A percentile compares a stretch with the other conserved stretches of the same genome.
Conservation (phyloP, 2,888 invertebrate genomes). For the Charanyca ferruginea region DNA sequence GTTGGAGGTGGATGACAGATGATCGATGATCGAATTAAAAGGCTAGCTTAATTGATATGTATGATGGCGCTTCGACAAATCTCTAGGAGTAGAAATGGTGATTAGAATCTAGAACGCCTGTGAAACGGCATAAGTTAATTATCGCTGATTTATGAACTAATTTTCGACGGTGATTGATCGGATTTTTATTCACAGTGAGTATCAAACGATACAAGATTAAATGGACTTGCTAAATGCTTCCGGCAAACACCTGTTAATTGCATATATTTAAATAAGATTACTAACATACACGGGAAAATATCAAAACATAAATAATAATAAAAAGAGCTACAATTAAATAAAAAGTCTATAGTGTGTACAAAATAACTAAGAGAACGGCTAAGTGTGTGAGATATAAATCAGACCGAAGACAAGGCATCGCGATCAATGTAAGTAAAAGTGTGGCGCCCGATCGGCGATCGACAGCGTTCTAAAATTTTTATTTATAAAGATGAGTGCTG, state of each 20-base stretch:
- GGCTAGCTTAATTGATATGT: slow-evolving; percentile 81
- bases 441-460: slow-evolving; percentile 83
- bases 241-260: slow-evolving; percentile 26
- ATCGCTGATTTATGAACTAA: slow-evolving; percentile 59
- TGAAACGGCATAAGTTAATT: slow-evolving; percentile 59
- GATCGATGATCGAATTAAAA: slow-evolving; percentile 85
- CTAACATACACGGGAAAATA: not conserved
- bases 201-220: slow-evolving; percentile 51
- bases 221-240: slow-evolving; percentile 67
- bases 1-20: slow-evolving; percentile 84
- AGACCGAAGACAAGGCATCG: slow-evolving; percentile 77
- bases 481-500: slow-evolving; percentile 81
- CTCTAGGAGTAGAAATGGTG: slow-evolving; percentile 68
- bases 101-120: slow-evolving; percentile 72
- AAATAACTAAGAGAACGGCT: slow-evolving; percentile 67
- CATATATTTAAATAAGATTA: slow-evolving; percentile 18
- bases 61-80: slow-evolving; percentile 81
- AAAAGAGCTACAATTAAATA: slow-evolving; percentile 38
- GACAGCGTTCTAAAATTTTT: slow-evolving; percentile 78
- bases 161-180: slow-evolving; percentile 47
- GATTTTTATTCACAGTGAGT: slow-evolving; percentile 55
- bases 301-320: not conserved
- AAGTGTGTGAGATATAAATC: slow-evolving; percentile 81
- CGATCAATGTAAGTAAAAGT: slow-evolving; percentile 85
- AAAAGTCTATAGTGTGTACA: slow-evolving; percentile 24